These are phyloP conservation scores for Chaenogobius annularis DNA, from an alignment of 2,113 vertebrate genomes.

Conservation along the genomic window DNA sequence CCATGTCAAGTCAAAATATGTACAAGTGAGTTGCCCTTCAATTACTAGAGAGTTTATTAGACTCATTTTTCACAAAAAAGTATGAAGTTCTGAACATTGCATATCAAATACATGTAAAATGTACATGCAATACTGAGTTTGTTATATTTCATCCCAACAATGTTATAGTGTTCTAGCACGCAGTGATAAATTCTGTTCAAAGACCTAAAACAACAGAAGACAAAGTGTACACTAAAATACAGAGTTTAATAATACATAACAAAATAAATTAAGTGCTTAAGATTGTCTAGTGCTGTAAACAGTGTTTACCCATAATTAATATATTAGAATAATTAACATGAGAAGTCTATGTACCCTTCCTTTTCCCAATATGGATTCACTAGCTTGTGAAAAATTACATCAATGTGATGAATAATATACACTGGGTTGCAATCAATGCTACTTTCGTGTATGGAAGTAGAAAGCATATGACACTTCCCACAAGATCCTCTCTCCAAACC, in stretches of 20 bases:
- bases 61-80: neutral
- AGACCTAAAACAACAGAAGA: too few relatives aligned
- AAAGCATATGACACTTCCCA: neutral
- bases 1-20: neutral
- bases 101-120: neutral
- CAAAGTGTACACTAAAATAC: neutral
- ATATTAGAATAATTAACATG: neutral
- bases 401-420: conserved; percentile 5
- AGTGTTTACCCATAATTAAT: neutral
- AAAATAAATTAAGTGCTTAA: neutral
- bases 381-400: neutral
- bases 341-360: neutral
- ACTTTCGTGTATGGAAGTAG: neutral
- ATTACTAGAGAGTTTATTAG: neutral
- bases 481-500: too few relatives aligned
- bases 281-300: neutral
- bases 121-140: neutral
- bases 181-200: too few relatives aligned
- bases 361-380: neutral
- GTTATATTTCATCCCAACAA: neutral
- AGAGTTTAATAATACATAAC: neutral
- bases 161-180: neutral
- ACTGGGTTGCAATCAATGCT: neutral
- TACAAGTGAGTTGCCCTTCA: neutral
- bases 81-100: neutral